Evolutionary conservation across 2,888 invertebrate species (phyloP), one percentile per base, ranked within the genome.

Genomic region (Diplolepis rosae): DNA sequence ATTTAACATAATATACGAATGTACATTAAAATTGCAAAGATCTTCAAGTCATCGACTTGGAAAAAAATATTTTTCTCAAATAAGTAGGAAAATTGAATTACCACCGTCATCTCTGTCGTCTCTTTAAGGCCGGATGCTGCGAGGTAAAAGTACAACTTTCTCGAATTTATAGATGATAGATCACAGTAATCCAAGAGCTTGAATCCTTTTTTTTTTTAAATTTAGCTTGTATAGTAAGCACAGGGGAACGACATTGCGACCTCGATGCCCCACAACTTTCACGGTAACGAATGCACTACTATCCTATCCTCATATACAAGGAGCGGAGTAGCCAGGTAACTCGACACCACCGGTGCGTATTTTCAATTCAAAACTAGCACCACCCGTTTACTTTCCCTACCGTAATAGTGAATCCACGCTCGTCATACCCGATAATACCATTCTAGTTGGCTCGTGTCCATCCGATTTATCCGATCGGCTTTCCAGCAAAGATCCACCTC

Each of bases 371-470:
- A 71, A 77, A 69, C 72, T 68, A 66, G 69, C 72, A 71, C 69
- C 75, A 74, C 73, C 65, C 71, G 73, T 77, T 78, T 80, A 81
- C 81, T 81, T 81, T 81, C 80, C 80, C 81, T 78, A 70, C 35
- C 73, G 72, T 73, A 73, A 74, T 69, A 75, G 73, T 70, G 72
- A 75, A 66, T 75, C 72, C 70, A 61, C 69, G 68, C 67, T 65
- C 75, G 70, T 71, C 72, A 72, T 65, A 69, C 70, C 72, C 73
- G 73, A 71, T 71, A 68, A 74, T 68, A 51, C 52, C 71, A 51
- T 48, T 56, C 65, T 52, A 66, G 61, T 11, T 61, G 56, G 56
- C n/a, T 65, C 51, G 65, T 69, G 39, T 51, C 67, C 66, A 69
- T 70, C 45, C 51, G 48, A 56, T 56, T 24, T 28, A 15, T 52